A percentile compares a stretch with the other conserved stretches of the same genome.
These are phyloP conservation scores for Prionailurus bengalensis DNA, from an alignment of 2,113 vertebrate genomes.

Conservation along the genomic window DNA sequence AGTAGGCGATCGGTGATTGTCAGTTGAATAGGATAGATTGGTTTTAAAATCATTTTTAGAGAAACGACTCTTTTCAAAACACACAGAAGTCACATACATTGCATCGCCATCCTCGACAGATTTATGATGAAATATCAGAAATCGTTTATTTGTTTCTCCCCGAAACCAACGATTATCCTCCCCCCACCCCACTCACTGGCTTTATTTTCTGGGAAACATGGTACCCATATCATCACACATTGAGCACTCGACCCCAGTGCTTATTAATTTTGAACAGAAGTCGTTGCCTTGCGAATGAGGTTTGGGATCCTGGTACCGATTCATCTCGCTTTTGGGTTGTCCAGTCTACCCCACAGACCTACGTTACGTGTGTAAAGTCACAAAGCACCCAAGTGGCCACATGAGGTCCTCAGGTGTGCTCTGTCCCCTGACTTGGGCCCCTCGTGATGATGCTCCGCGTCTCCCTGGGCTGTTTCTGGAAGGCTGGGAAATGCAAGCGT, in stretches of 20 bases:
- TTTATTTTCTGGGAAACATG: not conserved
- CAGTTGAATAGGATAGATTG: not conserved
- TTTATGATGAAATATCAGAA: not conserved
- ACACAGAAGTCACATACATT: not conserved
- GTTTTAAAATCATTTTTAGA: not conserved
- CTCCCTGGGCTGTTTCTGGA: not conserved
- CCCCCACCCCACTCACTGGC: too few species aligned
- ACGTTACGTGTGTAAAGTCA: not conserved
- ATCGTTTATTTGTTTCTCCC: not conserved
- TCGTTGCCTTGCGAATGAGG: not conserved
- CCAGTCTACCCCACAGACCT: not conserved
- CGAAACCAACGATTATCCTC: not conserved
- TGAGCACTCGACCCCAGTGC: too few species aligned
- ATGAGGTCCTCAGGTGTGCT: not conserved
- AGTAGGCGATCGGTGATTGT: not conserved
- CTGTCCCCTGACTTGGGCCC: not conserved
- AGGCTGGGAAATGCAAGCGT: not conserved
- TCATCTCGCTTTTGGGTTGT: not conserved
- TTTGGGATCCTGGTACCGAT: not conserved
- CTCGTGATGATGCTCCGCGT: fast-evolving
- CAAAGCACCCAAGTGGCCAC: not conserved
- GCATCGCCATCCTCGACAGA: not conserved
- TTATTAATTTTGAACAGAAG: not conserved
- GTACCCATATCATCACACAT: not conserved
- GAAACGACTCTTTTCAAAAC: not conserved